These are phyloP conservation scores for Pangasius larnaudii DNA, from an alignment of 2,797 vertebrate genomes.

Conservation along the genomic window DNA sequence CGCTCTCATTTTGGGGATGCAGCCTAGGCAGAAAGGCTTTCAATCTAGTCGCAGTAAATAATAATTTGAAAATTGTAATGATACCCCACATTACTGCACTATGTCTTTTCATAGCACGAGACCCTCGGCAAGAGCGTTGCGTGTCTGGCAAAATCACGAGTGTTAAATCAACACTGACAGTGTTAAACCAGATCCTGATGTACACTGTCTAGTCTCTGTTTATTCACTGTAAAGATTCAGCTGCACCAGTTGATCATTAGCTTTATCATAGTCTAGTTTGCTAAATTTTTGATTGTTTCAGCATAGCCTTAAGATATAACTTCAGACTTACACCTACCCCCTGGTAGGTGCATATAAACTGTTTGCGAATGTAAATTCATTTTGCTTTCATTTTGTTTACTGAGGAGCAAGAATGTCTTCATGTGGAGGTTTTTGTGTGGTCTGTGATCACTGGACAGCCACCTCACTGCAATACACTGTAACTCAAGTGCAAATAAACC, in stretches of 20 bases:
- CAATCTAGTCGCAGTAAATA: slow-evolving; percentile 46
- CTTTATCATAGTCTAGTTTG: not conserved
- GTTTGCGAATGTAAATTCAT: not conserved
- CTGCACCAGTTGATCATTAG: not conserved
- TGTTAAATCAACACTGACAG: slow-evolving; percentile 10
- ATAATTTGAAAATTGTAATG: slow-evolving; percentile 45
- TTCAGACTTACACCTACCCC: not conserved
- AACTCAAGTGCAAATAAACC: not conserved
- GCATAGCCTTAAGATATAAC: not conserved
- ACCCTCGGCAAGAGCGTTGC: not conserved
- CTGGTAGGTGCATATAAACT: not conserved
- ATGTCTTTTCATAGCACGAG: slow-evolving; percentile 25
- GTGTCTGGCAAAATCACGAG: not conserved
- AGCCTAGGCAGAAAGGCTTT: slow-evolving; percentile 33
- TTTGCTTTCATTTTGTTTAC: no score
- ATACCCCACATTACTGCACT: not conserved
- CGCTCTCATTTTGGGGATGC: slow-evolving; percentile 41
- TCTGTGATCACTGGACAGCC: not conserved
- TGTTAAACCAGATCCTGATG: slow-evolving; percentile 4
- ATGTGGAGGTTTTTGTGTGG: not conserved
- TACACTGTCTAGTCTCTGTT: not conserved
- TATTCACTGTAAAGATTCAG: not conserved
- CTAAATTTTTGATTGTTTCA: not conserved
- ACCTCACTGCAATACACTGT: not conserved
- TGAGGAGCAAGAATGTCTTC: no score